Conservation (phyloP, 37 sponge, comb jelly and placozoan genomes). For the Halisarca cf. caerulea region DNA sequence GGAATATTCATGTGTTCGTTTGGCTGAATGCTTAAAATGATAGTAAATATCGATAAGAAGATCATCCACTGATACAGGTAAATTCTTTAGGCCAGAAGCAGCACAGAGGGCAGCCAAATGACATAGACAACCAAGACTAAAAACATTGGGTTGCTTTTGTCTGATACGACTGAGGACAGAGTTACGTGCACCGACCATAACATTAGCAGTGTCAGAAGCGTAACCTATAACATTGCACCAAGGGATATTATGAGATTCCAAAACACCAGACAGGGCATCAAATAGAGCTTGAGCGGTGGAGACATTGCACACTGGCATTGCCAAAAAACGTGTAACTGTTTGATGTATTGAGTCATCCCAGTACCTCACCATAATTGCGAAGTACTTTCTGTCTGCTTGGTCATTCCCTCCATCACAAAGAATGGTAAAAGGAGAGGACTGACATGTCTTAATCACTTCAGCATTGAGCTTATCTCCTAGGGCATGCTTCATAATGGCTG, state of each 20-base stretch:
- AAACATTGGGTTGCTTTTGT: slow-evolving; percentile 24
- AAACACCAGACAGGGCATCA: background rate
- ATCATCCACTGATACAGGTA: slow-evolving; percentile 17
- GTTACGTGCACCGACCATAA: slow-evolving; percentile 35
- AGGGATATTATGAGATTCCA: slow-evolving; percentile 10
- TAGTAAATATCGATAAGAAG: slow-evolving; percentile 29
- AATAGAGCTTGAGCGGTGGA: slow-evolving; percentile 36
- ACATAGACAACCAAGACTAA: slow-evolving; percentile 23
- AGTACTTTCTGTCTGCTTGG: slow-evolving; percentile 22
- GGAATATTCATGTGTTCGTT: background rate
- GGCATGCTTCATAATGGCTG: slow-evolving; percentile 35
- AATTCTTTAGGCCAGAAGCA: slow-evolving; percentile 12
- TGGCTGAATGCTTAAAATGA: slow-evolving; percentile 10
- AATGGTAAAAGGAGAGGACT: slow-evolving; percentile 26
- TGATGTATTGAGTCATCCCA: slow-evolving; percentile 26
- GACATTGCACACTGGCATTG: slow-evolving; percentile 45
- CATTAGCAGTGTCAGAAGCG: slow-evolving; percentile 22
- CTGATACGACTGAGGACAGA: slow-evolving; percentile 24
- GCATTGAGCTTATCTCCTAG: background rate
- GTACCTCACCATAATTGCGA: slow-evolving; percentile 30
- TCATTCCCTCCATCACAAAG: slow-evolving; percentile 57
- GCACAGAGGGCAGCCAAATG: slow-evolving; percentile 21
- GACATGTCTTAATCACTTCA: background rate
- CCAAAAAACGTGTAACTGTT: slow-evolving; percentile 43
- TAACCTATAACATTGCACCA: slow-evolving; percentile 15